Percentiles rank a stretch among this genome's conserved stretches.
Evolutionary conservation across 2,113 vertebrate species (phyloP).

Genomic region (Chitala chitala): DNA sequence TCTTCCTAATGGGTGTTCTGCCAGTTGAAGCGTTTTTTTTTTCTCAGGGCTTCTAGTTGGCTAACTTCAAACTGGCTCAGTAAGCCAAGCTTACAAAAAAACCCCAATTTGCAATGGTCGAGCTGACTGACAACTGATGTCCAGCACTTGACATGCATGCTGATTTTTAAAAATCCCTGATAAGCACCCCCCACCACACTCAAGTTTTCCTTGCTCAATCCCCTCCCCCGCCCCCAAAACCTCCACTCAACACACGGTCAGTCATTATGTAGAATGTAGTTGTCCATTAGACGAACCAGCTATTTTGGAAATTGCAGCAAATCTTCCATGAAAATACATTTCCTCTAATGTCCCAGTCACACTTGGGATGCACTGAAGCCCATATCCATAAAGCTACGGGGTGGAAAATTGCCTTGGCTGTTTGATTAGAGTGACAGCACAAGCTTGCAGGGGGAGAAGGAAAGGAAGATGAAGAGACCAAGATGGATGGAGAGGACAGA

Average conservation of each 20-base stretch:
- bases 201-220: too few relatives aligned
- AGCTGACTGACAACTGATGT: constrained; percentile 50
- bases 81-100: constrained; percentile 44
- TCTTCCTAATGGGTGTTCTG: neutral
- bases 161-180: constrained; percentile 42
- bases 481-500: constrained; percentile 34
- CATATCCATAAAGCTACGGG: constrained; percentile 73
- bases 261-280: constrained; percentile 67
- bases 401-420: constrained; percentile 78
- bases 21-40: constrained; percentile 10
- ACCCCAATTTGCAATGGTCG: constrained; percentile 52
- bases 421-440: constrained; percentile 76
- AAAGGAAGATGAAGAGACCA: constrained; percentile 26
- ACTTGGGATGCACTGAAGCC: constrained; percentile 56
- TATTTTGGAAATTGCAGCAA: constrained; percentile 82
- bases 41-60: constrained; percentile 6
- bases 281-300: constrained; percentile 79
- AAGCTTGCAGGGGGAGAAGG: constrained; percentile 36
- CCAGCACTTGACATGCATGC: constrained; percentile 49
- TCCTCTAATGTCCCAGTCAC: constrained; percentile 83
- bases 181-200: neutral
- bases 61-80: neutral
- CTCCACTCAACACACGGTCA: constrained; percentile 50
- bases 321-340: constrained; percentile 93
- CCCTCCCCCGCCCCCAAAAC: neutral